These are phyloP conservation scores for Nasua narica DNA, from an alignment of 2,797 vertebrate genomes.

Conservation along the genomic window DNA sequence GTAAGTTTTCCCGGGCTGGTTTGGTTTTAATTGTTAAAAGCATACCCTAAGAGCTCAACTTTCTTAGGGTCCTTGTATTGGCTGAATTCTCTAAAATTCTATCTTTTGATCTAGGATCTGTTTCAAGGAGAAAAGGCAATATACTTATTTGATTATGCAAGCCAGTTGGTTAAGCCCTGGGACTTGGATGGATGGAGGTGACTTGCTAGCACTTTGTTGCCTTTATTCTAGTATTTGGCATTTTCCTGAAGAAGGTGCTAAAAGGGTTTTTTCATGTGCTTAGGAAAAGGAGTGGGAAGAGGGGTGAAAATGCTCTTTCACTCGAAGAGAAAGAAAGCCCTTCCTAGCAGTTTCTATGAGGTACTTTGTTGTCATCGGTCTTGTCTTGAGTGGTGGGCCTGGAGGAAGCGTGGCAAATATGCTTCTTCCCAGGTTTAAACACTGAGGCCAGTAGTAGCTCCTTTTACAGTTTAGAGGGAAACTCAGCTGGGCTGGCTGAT, in stretches of 20 bases:
- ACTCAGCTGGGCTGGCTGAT: background rate
- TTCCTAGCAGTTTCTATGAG: background rate
- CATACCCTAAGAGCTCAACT: background rate
- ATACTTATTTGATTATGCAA: background rate
- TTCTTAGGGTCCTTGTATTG: conserved; percentile 17
- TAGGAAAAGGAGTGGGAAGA: background rate
- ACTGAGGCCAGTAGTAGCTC: background rate
- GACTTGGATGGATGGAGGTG: background rate
- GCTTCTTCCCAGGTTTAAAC: background rate
- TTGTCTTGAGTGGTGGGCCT: background rate
- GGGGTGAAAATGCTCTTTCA: background rate
- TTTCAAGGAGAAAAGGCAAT: conserved; percentile 6
- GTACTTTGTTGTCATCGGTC: background rate
- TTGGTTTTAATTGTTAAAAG: conserved; percentile 35
- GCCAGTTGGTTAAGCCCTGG: background rate
- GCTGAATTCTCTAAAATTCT: background rate
- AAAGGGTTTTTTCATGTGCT: background rate
- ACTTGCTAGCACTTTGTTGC: background rate
- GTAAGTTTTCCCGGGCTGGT: background rate
- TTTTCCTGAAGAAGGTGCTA: background rate
- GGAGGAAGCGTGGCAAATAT: background rate
- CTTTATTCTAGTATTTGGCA: background rate
- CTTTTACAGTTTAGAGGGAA: background rate
- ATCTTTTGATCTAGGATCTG: background rate
- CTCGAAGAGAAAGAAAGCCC: background rate